A percentile compares a stretch with the other conserved stretches of the same genome.
Conservation (phyloP, 2,888 invertebrate genomes). For the Apamea crenata region DNA sequence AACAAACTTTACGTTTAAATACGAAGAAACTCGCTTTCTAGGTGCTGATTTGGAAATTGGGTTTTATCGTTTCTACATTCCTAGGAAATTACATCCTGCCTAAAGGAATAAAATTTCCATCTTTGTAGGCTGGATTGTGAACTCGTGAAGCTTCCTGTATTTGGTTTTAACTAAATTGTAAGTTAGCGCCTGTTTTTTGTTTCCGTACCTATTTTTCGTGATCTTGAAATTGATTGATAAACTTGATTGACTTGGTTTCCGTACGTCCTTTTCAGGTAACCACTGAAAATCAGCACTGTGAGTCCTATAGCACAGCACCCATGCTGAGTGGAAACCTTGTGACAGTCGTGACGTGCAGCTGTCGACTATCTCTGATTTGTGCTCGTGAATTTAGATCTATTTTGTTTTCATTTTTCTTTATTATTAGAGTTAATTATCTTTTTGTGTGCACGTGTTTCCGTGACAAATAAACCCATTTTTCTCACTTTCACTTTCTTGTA, state of each 20-base stretch:
- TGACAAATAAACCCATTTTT: not conserved
- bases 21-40: slow-evolving; percentile 21
- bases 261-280: not conserved
- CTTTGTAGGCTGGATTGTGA: slow-evolving; percentile 13
- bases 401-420: no score
- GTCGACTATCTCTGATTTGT: not conserved
- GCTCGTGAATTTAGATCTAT: not conserved
- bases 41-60: slow-evolving; percentile 56
- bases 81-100: slow-evolving; percentile 35
- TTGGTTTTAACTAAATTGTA: not conserved
- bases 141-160: slow-evolving; percentile 10
- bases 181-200: not conserved
- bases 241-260: not conserved
- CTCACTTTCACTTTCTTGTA: not conserved
- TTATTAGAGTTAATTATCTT: not conserved
- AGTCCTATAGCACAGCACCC: not conserved
- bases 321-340: no score
- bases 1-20: slow-evolving; percentile 36
- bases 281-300: not conserved
- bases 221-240: not conserved
- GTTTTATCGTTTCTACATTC: slow-evolving; percentile 48
- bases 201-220: not conserved
- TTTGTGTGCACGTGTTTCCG: not conserved
- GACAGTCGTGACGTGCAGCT: not conserved
- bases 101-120: slow-evolving; percentile 37